A percentile compares a stretch with the other conserved stretches of the same genome.
These are phyloP conservation scores for Chymomyza amoena DNA, from an alignment of 2,888 invertebrate species.

Conservation along the genomic window DNA sequence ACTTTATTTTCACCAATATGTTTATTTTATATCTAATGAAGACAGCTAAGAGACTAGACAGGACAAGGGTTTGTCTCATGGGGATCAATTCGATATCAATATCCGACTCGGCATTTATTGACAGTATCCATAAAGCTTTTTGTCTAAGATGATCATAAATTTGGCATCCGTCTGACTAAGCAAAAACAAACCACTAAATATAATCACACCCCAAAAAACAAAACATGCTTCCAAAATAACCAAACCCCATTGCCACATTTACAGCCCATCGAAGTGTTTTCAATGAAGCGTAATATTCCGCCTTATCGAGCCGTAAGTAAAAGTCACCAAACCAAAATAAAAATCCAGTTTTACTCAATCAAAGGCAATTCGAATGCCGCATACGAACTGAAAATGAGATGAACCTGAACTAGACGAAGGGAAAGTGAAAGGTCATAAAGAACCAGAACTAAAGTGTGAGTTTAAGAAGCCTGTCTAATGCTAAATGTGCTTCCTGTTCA, in stretches of 20 bases:
- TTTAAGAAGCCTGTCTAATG: constrained; percentile 20
- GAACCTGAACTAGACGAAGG: not conserved
- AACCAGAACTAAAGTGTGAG: not conserved
- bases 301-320: not conserved
- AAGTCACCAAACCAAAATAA: not conserved
- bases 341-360: constrained; percentile 35
- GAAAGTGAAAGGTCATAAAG: not conserved
- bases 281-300: not conserved
- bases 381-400: constrained; percentile 4
- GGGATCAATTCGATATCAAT: too few species aligned
- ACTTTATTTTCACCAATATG: too few species aligned
- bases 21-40: too few species aligned
- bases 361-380: constrained; percentile 43
- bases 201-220: not conserved
- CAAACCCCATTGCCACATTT: not conserved
- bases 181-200: not conserved
- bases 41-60: too few species aligned
- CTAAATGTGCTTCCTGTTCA: constrained; percentile 70
- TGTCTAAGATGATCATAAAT: not conserved
- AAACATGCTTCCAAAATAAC: not conserved
- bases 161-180: not conserved
- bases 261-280: not conserved
- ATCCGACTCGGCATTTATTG: not conserved
- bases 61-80: too few species aligned
- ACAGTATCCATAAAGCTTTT: not conserved